A percentile compares a stretch with the other conserved stretches of the same genome.
These are phyloP conservation scores for Puntigrus tetrazona DNA, from an alignment of 2,113 vertebrate genomes.

Conservation along the genomic window DNA sequence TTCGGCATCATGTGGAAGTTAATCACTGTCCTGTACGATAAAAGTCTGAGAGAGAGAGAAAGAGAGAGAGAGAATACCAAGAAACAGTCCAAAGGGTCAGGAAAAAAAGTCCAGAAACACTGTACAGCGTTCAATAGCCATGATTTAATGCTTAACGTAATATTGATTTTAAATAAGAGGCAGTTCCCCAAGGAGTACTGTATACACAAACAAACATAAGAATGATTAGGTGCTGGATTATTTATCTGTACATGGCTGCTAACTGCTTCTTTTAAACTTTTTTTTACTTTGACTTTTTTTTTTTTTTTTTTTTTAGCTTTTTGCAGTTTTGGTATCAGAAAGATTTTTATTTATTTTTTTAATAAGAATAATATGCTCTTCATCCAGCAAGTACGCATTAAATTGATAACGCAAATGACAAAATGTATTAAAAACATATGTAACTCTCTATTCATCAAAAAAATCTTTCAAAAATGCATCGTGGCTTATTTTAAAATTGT, in stretches of 20 bases:
- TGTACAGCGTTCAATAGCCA: slow-evolving; percentile 1
- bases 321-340: background rate
- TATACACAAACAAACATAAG: background rate
- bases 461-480: too few species aligned
- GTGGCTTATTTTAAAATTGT: background rate
- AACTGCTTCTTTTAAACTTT: background rate
- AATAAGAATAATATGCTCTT: background rate
- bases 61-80: background rate
- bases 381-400: background rate
- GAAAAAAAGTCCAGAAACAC: background rate
- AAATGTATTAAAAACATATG: background rate
- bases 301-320: background rate
- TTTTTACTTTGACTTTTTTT: background rate
- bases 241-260: background rate
- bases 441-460: background rate
- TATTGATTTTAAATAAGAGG: slow-evolving; percentile 11
- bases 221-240: background rate
- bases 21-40: background rate
- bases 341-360: background rate
- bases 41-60: background rate
- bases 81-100: background rate
- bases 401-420: background rate
- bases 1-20: background rate
- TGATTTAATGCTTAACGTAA: background rate
- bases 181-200: background rate